Evolutionary conservation across 1,140 invertebrate species (phyloP).

Genomic region (Leptoteleia sp.): DNA sequence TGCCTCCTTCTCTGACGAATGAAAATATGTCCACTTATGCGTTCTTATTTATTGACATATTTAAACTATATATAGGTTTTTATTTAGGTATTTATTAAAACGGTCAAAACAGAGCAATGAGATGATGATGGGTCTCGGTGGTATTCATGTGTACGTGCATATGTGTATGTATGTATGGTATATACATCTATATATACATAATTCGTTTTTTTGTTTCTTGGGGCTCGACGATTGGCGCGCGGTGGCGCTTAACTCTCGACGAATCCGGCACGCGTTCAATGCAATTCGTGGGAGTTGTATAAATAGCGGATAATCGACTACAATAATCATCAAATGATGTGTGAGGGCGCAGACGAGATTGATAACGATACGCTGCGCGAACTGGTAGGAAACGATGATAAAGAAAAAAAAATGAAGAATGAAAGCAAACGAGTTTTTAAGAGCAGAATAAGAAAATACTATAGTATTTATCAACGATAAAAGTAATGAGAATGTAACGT

Average conservation of each 20-base stretch:
- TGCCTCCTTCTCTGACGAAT: no score
- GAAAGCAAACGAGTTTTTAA: constrained; percentile 59
- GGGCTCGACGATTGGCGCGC: constrained; percentile 24
- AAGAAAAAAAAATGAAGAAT: constrained; percentile 18
- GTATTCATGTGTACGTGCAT: no score
- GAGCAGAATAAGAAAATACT: constrained; percentile 68
- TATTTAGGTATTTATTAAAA: no score
- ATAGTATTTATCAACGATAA: constrained; percentile 81
- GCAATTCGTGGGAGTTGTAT: constrained; percentile 67
- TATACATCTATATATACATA: constrained; percentile 29
- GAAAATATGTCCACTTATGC: no score
- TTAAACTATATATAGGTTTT: no score
- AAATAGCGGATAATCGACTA: constrained; percentile 70
- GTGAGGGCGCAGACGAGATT: constrained; percentile 27
- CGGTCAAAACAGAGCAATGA: no score
- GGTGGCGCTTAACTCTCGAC: constrained; percentile 43
- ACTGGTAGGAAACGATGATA: constrained; percentile 30
- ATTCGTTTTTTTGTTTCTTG: constrained; percentile 24
- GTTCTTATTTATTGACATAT: no score
- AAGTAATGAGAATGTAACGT: constrained; percentile 80
- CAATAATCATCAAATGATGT: constrained; percentile 63
- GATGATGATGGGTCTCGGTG: no score
- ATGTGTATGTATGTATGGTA: no score
- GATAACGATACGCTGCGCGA: constrained; percentile 14
- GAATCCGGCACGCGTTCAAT: constrained; percentile 46